Conservation (phyloP, 2,113 vertebrate species). For the Sciurus niger region DNA sequence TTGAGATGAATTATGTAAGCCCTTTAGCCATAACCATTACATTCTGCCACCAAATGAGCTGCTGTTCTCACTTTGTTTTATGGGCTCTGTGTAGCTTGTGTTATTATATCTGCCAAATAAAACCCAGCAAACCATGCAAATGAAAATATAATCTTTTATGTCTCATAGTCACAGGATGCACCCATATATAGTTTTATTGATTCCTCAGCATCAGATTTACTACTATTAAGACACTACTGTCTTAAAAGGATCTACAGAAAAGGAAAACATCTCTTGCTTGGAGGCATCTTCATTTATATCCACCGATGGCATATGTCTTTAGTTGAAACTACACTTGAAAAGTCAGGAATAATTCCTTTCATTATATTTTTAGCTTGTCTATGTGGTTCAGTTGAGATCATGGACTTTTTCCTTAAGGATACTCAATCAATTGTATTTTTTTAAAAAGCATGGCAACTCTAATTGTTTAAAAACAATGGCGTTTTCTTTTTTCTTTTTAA, state of each 20-base stretch:
- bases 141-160: constrained; percentile 89
- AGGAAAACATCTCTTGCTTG: background rate
- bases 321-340: constrained; percentile 36
- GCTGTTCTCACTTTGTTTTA: constrained; percentile 91
- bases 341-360: constrained; percentile 58
- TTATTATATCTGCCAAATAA: constrained; percentile 90
- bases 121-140: constrained; percentile 90
- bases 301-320: background rate
- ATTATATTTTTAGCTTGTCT: constrained; percentile 66
- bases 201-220: constrained; percentile 61
- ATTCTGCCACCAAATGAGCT: constrained; percentile 89
- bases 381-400: background rate
- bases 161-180: constrained; percentile 84
- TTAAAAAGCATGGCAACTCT: constrained; percentile 54
- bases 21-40: constrained; percentile 87
- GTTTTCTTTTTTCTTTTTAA: background rate
- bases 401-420: background rate
- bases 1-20: constrained; percentile 90
- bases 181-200: constrained; percentile 70
- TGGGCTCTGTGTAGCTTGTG: constrained; percentile 86
- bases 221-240: constrained; percentile 25
- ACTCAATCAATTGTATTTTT: too few relatives aligned
- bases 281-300: constrained; percentile 52
- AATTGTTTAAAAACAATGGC: constrained; percentile 67
- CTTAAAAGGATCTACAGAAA: background rate